Evolutionary conservation across 2,888 invertebrate genomes (phyloP).

Genomic region (Timema cristinae): DNA sequence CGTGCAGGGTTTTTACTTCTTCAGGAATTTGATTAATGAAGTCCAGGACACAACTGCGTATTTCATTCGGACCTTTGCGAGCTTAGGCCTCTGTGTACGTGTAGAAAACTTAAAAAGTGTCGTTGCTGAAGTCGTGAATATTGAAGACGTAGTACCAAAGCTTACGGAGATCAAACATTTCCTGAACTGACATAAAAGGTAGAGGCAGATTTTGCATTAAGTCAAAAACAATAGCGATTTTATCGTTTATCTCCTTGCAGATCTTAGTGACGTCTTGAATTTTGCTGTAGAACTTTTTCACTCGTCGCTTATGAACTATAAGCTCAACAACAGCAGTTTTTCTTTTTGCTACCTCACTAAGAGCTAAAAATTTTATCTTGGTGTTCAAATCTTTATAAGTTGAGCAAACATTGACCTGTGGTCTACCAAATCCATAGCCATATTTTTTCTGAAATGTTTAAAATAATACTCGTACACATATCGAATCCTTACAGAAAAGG

Average conservation of each 20-base stretch:
- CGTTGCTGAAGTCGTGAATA: background rate
- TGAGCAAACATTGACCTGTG: background rate
- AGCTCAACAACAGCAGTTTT: background rate
- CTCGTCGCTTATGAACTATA: background rate
- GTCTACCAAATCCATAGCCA: constrained; percentile 2
- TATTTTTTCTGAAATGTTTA: constrained; percentile 1
- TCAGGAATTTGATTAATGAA: constrained; percentile 3
- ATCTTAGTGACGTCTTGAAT: constrained; percentile 9
- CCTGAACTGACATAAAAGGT: background rate
- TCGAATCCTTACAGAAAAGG: background rate
- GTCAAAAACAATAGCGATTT: background rate
- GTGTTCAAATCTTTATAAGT: too few relatives aligned
- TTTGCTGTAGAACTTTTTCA: background rate
- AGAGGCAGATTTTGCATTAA: constrained; percentile 4
- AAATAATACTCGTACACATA: constrained; percentile 5
- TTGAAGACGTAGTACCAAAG: background rate
- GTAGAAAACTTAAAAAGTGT: background rate
- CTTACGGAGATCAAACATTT: too few relatives aligned
- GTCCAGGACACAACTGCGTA: background rate
- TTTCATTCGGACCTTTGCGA: background rate
- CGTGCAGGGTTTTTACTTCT: background rate
- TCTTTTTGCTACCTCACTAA: too few relatives aligned
- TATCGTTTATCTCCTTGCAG: background rate
- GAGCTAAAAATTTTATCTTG: too few relatives aligned
- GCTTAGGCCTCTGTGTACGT: background rate